These are phyloP conservation scores for Phataginus tricuspis DNA, from an alignment of 2,797 vertebrate genomes.

Conservation along the genomic window DNA sequence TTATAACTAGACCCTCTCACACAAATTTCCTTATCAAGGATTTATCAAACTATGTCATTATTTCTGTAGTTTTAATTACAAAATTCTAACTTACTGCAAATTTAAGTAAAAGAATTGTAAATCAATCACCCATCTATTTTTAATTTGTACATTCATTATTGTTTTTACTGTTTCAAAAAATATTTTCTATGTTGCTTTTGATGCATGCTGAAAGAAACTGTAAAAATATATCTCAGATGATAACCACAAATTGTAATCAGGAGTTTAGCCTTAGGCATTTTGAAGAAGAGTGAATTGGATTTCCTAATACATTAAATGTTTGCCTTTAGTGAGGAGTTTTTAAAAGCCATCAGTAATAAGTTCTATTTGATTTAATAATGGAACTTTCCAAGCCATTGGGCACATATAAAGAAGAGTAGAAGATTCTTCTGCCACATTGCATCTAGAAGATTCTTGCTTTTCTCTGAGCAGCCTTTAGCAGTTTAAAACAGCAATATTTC, in stretches of 20 bases:
- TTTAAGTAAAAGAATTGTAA: not conserved
- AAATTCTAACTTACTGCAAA: not conserved
- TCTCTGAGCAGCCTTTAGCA: not conserved
- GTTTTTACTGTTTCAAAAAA: not conserved
- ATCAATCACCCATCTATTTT: not conserved
- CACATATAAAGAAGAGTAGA: not conserved
- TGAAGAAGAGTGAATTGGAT: not conserved
- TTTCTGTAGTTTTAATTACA: constrained; percentile 18
- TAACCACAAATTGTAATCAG: constrained; percentile 45
- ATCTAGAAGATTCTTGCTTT: not conserved
- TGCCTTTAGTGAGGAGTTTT: not conserved
- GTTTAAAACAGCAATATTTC: not conserved
- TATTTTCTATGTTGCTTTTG: not conserved
- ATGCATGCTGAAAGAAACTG: not conserved
- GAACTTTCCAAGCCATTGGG: not conserved
- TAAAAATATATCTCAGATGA: not conserved
- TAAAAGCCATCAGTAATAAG: not conserved
- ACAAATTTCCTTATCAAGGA: not conserved
- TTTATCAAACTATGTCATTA: not conserved
- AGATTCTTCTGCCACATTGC: too few species aligned
- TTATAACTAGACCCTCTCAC: not conserved
- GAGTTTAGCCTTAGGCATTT: not conserved
- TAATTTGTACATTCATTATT: not conserved
- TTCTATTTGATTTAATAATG: not conserved
- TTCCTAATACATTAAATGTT: not conserved